Percentiles rank a stretch among this genome's conserved stretches.
phyloP scores from a whole-genome alignment of 2,888 invertebrate species.

The Operophtera brumata region DNA sequence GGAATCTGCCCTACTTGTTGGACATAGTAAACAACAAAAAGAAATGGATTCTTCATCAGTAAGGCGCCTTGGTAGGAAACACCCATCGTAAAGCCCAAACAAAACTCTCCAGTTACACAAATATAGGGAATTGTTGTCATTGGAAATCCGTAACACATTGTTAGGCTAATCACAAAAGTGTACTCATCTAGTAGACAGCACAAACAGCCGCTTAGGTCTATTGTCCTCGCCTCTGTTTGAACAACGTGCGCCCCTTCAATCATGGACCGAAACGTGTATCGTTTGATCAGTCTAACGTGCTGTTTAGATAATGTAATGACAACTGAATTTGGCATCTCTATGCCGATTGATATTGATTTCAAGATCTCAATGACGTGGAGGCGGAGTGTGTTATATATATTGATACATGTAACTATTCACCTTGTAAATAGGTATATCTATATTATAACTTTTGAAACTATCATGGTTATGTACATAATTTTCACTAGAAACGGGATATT shows the following conservation, averaged over 20 bases:
- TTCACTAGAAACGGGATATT: no score
- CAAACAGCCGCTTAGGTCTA: slow-evolving; percentile 61
- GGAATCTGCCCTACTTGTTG: no score
- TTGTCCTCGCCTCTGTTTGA: slow-evolving; percentile 66
- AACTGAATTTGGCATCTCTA: slow-evolving; percentile 27
- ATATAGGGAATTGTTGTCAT: slow-evolving; percentile 24
- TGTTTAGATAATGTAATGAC: slow-evolving; percentile 49
- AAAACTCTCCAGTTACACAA: background rate
- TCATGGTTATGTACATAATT: no score
- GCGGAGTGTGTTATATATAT: background rate
- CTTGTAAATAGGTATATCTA: no score
- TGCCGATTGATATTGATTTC: slow-evolving; percentile 11
- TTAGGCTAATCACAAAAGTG: slow-evolving; percentile 62
- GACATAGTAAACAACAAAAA: no score
- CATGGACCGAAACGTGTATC: slow-evolving; percentile 44
- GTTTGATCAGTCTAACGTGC: slow-evolving; percentile 51
- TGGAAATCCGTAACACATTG: slow-evolving; percentile 38
- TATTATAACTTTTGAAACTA: no score
- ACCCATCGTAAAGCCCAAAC: background rate
- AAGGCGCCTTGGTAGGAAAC: no score
- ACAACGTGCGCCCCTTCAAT: slow-evolving; percentile 62
- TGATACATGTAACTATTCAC: background rate
- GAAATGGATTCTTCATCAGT: no score
- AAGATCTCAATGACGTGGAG: background rate
- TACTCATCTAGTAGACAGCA: slow-evolving; percentile 46